These are phyloP conservation scores for Limanda limanda DNA, from an alignment of 2,113 vertebrate genomes.

Conservation along the genomic window DNA sequence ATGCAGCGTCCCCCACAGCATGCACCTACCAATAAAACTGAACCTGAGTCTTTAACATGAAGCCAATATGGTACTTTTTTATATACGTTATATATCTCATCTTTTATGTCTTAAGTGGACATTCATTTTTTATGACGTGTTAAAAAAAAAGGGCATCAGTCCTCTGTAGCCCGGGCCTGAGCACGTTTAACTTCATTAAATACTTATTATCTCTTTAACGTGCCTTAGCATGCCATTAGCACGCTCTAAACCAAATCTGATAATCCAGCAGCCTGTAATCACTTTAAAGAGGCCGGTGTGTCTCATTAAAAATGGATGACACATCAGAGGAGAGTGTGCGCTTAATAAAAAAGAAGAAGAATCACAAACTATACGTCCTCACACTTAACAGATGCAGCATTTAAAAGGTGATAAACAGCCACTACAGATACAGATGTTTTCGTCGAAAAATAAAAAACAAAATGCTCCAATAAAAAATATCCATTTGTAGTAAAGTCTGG, in stretches of 20 bases:
- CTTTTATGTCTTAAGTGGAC: constrained; percentile 21
- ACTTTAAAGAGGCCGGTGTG: constrained; percentile 51
- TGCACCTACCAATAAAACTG: too few relatives aligned
- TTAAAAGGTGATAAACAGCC: constrained; percentile 15
- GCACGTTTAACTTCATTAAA: constrained; percentile 71
- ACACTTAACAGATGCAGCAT: constrained; percentile 5
- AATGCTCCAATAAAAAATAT: constrained; percentile 11
- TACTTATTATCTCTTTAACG: constrained; percentile 73
- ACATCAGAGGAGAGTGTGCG: constrained; percentile 18
- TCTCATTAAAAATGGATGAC: constrained; percentile 59
- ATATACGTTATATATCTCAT: neutral
- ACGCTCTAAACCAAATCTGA: constrained; percentile 68
- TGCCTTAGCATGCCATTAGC: constrained; percentile 73
- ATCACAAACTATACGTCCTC: constrained; percentile 8
- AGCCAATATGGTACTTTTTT: neutral
- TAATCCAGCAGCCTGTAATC: constrained; percentile 64
- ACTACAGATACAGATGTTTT: neutral
- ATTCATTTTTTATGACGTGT: constrained; percentile 38
- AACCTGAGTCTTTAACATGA: too few relatives aligned
- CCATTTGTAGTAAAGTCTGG: constrained; percentile 35
- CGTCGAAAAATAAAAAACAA: neutral
- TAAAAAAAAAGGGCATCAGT: constrained; percentile 48
- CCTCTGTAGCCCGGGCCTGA: constrained; percentile 27
- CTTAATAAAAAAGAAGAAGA: constrained; percentile 9
- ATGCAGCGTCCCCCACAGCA: neutral